Evolutionary conservation across 2,888 invertebrate species (phyloP), one percentile per base, ranked within the genome.

Genomic region (Theristus sp.): DNA sequence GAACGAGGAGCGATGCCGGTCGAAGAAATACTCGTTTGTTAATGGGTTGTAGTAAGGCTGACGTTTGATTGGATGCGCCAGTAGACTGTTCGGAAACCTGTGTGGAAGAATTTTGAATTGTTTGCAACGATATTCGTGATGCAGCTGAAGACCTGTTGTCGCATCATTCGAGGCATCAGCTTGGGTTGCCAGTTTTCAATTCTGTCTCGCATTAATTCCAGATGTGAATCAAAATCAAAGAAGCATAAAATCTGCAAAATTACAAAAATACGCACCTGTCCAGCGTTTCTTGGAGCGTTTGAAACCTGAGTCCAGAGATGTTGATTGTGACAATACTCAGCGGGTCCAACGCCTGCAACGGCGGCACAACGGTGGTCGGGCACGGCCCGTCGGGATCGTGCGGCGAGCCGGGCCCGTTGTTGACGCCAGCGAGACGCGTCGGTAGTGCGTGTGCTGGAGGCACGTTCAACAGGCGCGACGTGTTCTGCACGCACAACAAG

Each of bases 1-100:
- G 68, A 79, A 79, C 59, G 69, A 3, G 24, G 65, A 62, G 58
- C 71, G 60, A 61, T 71, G 71, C n/a, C 72, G 65, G 61, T 72
- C 72, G 61, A 72, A 70, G 59, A 72, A 72, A 59, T 66, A 73
- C 59, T 72, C 72, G n/a, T 67, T 63, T 22, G 66, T 67, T 31
- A 65, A 62, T 10, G 65, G 61, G 28, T 69, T 66, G 62, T 65
- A 73, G 61, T 64, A 70, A 24, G 62, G 62, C 60, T 63, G 63
- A 10, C 73, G 65, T 61, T 69, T 70, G 13, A 52, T 26, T 25
- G 67, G 65, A 62, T 71, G 63, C 2, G 73, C 73, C 29, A 73
- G 65, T 26, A 73, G 60, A 1, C 70, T 68, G 52, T 68, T 64
- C 1, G 71, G 73, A 58, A 68, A 72, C 47, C 69, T 49, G 24